A percentile compares a stretch with the other conserved stretches of the same genome.
Evolutionary conservation across 2,888 invertebrate genomes (phyloP).

Genomic region (Macropis europaea): DNA sequence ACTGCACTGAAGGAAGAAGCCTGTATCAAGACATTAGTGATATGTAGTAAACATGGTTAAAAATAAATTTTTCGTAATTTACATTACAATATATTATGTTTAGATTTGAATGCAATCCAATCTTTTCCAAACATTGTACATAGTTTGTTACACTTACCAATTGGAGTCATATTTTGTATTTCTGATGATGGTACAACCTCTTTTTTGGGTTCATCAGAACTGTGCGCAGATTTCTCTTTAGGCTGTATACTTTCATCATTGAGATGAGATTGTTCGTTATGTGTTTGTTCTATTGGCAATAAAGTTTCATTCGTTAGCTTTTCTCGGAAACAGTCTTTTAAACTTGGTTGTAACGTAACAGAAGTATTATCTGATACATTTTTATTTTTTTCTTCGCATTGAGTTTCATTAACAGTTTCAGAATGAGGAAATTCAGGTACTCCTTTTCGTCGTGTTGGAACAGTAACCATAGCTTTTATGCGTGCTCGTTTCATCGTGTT

Average conservation of each 20-base stretch:
- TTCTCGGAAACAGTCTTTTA: slow-evolving; percentile 4
- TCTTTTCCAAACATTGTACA: background rate
- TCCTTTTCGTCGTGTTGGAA: slow-evolving; percentile 82
- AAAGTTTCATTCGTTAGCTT: slow-evolving; percentile 2
- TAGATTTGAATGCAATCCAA: background rate
- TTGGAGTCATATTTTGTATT: slow-evolving; percentile 12
- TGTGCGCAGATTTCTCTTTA: background rate
- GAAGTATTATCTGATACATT: slow-evolving; percentile 5
- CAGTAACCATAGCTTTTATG: slow-evolving; percentile 87
- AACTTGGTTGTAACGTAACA: background rate
- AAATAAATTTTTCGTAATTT: no score
- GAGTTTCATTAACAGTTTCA: slow-evolving; percentile 3
- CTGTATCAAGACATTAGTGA: no score
- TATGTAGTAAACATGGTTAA: no score
- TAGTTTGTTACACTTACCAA: slow-evolving; percentile 15
- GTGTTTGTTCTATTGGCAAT: background rate
- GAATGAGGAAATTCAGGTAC: slow-evolving; percentile 47
- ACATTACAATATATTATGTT: background rate
- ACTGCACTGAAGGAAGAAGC: no score
- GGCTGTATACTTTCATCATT: background rate
- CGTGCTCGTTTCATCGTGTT: slow-evolving; percentile 81
- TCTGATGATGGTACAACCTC: slow-evolving; percentile 15
- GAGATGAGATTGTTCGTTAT: background rate
- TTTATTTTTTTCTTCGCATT: slow-evolving; percentile 21
- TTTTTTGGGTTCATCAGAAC: background rate